phyloP scores from a whole-genome alignment of 2,797 vertebrate genomes.

The Fistularia commersonii region DNA sequence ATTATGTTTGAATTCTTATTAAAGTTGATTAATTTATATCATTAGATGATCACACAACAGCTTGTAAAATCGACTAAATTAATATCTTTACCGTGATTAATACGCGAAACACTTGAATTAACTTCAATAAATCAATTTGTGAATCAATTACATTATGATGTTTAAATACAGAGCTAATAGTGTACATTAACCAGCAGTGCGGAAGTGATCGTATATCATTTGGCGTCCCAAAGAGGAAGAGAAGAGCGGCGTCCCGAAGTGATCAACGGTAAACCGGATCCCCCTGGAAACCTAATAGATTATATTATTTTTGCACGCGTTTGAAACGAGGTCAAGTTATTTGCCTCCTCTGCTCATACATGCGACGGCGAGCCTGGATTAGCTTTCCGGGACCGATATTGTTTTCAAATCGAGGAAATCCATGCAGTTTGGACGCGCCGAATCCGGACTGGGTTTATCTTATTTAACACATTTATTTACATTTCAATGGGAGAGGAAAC shows the following conservation, averaged over 20 bases:
- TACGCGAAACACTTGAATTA: constrained; percentile 82
- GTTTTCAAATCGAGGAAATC: too few relatives aligned
- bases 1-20: constrained; percentile 86
- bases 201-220: constrained; percentile 72
- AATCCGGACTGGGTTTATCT: too few relatives aligned
- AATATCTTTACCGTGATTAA: constrained; percentile 80
- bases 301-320: background rate
- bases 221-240: constrained; percentile 56
- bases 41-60: constrained; percentile 79
- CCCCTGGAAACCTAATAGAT: constrained; percentile 58
- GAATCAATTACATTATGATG: constrained; percentile 83
- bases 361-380: too few relatives aligned
- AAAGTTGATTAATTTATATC: constrained; percentile 87
- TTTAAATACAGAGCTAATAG: constrained; percentile 78
- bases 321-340: constrained; percentile 3
- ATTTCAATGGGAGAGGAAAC: too few relatives aligned
- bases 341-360: too few relatives aligned
- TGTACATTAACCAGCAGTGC: constrained; percentile 65
- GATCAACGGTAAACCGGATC: constrained; percentile 68
- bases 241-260: constrained; percentile 64
- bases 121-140: constrained; percentile 83
- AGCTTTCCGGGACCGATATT: too few relatives aligned
- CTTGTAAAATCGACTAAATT: constrained; percentile 78
- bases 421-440: too few relatives aligned
- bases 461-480: too few relatives aligned